Percentiles rank a stretch among this genome's conserved stretches.
Conservation (phyloP, 2,797 vertebrate species). For the Euthynnus affinis region DNA sequence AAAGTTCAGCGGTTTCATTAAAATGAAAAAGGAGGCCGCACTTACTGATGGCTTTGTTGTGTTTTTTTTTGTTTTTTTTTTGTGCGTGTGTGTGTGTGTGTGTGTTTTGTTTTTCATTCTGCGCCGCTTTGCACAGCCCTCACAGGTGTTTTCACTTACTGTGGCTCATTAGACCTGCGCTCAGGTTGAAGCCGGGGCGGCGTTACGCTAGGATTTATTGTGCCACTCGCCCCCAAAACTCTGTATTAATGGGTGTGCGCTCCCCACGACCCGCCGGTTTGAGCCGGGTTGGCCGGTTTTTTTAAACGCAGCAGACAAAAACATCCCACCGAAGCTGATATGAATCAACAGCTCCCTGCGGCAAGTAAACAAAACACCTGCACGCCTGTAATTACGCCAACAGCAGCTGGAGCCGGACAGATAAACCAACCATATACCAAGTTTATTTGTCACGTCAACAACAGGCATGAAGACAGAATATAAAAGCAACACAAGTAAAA, state of each 20-base stretch:
- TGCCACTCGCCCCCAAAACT: conserved; percentile 12
- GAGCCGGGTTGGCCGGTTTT: conserved; percentile 25
- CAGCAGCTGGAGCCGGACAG: too few relatives aligned
- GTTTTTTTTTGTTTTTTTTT: too few relatives aligned
- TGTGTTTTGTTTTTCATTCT: too few relatives aligned
- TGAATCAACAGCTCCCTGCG: background rate
- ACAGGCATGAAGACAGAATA: too few relatives aligned
- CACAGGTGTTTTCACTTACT: conserved; percentile 62
- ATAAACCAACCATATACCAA: too few relatives aligned
- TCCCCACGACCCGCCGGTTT: background rate
- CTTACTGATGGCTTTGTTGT: background rate
- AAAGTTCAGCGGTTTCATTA: background rate
- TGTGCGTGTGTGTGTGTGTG: too few relatives aligned
- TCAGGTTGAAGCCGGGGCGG: conserved; percentile 27
- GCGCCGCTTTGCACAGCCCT: background rate
- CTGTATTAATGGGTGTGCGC: background rate
- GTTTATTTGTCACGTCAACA: too few relatives aligned
- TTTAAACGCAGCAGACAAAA: background rate
- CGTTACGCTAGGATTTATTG: conserved; percentile 26
- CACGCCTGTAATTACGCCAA: too few relatives aligned
- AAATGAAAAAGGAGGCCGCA: background rate
- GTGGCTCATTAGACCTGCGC: conserved; percentile 30
- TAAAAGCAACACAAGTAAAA: too few relatives aligned
- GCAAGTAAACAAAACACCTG: background rate
- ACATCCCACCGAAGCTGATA: too few relatives aligned